These are phyloP conservation scores for Setophaga coronata DNA, from an alignment of 2,113 vertebrate genomes.

Conservation along the genomic window DNA sequence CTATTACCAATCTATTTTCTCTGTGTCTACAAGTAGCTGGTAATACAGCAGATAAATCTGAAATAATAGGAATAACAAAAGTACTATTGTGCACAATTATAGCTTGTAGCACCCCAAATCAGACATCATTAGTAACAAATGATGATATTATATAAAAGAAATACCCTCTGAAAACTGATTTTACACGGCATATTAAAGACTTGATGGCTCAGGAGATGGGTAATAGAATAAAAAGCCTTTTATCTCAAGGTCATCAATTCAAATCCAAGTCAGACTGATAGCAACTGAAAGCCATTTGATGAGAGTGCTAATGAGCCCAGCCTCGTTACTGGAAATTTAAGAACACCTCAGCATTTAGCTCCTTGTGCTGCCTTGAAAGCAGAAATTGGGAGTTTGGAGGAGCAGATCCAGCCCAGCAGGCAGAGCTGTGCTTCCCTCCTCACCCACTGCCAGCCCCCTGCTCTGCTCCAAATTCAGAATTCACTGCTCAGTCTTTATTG, in stretches of 20 bases:
- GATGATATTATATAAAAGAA: conserved; percentile 20
- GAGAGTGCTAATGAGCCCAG: conserved; percentile 12
- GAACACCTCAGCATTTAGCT: background rate
- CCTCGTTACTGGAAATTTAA: background rate
- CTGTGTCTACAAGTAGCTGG: background rate
- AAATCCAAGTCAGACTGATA: conserved; percentile 36
- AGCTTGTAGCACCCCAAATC: conserved; percentile 7
- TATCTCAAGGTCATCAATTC: conserved; percentile 70
- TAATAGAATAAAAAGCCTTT: conserved; percentile 63
- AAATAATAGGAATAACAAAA: conserved; percentile 34
- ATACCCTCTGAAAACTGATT: conserved; percentile 56
- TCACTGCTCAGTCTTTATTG: background rate
- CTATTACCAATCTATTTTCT: conserved; percentile 9
- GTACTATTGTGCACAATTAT: conserved; percentile 6
- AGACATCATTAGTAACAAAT: conserved; percentile 57
- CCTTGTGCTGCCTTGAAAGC: background rate
- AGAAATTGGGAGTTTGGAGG: background rate
- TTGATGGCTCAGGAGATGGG: conserved; percentile 57
- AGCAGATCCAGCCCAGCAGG: background rate
- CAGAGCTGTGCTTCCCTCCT: background rate
- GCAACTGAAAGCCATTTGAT: conserved; percentile 36
- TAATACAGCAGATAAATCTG: background rate
- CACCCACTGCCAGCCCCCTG: rapidly evolving
- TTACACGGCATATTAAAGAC: conserved; percentile 60
- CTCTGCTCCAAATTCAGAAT: background rate